phyloP scores from a whole-genome alignment of 2,113 vertebrate species.

The Ellobius talpinus region DNA sequence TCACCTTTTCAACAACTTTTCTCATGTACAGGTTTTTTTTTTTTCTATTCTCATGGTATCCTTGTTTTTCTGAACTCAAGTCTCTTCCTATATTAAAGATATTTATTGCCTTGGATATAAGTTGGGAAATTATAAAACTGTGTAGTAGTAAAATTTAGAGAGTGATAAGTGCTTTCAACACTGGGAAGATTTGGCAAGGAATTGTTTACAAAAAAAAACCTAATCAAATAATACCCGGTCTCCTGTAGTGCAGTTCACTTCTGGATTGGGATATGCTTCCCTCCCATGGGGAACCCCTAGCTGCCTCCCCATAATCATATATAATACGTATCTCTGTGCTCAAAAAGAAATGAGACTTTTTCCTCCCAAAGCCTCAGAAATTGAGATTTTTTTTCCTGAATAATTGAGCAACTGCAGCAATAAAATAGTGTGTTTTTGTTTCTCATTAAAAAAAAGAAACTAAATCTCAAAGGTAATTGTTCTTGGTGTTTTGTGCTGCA shows the following conservation, averaged over 20 bases:
- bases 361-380: constrained; percentile 67
- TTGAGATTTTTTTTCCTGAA: constrained; percentile 72
- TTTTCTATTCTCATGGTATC: constrained; percentile 50
- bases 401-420: constrained; percentile 64
- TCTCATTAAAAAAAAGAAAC: constrained; percentile 69
- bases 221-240: neutral
- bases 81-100: constrained; percentile 54
- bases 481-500: constrained; percentile 61
- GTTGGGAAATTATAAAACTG: constrained; percentile 56
- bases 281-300: constrained; percentile 62
- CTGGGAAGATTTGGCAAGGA: constrained; percentile 51
- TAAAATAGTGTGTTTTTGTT: constrained; percentile 72
- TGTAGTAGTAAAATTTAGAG: constrained; percentile 45
- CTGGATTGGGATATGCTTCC: constrained; percentile 60
- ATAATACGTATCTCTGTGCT: constrained; percentile 60
- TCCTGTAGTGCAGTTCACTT: constrained; percentile 57
- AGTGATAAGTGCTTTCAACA: constrained; percentile 60
- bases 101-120: constrained; percentile 46
- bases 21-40: neutral
- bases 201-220: constrained; percentile 59
- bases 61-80: neutral
- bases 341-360: constrained; percentile 67
- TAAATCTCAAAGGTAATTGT: constrained; percentile 67
- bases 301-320: constrained; percentile 58
- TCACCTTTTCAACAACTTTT: neutral